phyloP scores from a whole-genome alignment of 2,888 invertebrate species.

The Lasius fuliginosus region DNA sequence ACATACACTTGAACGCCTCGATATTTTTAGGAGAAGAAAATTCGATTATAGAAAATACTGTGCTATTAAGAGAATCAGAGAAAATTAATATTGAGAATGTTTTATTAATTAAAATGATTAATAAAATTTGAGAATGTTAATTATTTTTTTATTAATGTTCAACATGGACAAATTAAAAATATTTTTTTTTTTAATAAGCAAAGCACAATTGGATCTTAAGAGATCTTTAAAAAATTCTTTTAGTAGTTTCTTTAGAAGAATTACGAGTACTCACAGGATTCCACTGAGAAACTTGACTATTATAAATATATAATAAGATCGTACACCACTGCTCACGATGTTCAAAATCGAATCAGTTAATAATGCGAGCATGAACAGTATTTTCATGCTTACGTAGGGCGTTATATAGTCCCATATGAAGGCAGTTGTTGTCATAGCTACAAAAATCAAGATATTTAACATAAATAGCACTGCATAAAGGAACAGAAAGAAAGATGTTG shows the following conservation, averaged over 20 bases:
- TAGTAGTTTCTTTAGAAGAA: not conserved
- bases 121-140: not conserved
- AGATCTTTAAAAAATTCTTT: not conserved
- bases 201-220: not conserved
- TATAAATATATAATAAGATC: constrained; percentile 90
- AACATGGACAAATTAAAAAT: not conserved
- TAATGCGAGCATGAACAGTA: constrained; percentile 90
- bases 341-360: constrained; percentile 89
- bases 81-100: not conserved
- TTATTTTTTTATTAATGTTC: not conserved
- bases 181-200: not conserved
- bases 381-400: constrained; percentile 90
- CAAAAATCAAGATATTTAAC: constrained; percentile 47
- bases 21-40: not conserved
- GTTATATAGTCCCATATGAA: constrained; percentile 93
- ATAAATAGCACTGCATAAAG: not conserved
- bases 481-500: not conserved
- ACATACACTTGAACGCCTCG: not conserved
- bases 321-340: constrained; percentile 89
- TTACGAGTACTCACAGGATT: constrained; percentile 89
- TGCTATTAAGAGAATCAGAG: not conserved
- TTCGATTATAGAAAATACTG: not conserved
- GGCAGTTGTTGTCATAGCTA: constrained; percentile 93
- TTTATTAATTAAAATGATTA: not conserved
- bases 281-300: constrained; percentile 92